Percentiles rank a stretch among this genome's conserved stretches.
Evolutionary conservation across 2,113 vertebrate species (phyloP).

Genomic region (Lichenostomus cassidix): DNA sequence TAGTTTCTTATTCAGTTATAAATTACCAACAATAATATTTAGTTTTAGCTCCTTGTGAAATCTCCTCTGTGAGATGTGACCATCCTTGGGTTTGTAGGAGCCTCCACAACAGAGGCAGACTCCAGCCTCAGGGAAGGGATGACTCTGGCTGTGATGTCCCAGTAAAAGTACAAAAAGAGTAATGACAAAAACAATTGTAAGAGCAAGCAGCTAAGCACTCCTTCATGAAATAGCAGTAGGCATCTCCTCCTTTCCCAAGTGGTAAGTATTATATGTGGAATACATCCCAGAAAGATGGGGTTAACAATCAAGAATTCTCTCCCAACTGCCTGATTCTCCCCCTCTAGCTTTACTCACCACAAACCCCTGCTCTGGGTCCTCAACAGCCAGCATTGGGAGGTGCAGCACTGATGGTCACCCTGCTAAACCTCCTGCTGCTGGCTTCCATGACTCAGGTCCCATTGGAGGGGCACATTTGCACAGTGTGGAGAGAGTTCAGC

Average conservation of each 20-base stretch:
- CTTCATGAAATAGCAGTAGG: background rate
- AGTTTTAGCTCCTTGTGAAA: background rate
- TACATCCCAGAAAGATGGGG: background rate
- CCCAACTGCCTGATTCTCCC: background rate
- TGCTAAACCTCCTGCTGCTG: background rate
- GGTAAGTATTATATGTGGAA: background rate
- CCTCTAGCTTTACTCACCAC: background rate
- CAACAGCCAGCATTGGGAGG: background rate
- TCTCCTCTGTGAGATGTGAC: background rate
- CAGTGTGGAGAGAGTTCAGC: background rate
- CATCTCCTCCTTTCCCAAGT: background rate
- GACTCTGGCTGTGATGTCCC: background rate
- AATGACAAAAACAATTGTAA: background rate
- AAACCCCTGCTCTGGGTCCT: background rate
- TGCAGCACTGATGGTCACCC: background rate
- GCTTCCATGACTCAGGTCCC: background rate
- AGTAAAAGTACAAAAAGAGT: background rate
- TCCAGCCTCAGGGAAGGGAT: accelerated
- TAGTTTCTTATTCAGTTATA: background rate
- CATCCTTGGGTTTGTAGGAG: background rate
- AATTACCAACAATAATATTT: background rate
- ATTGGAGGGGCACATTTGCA: background rate
- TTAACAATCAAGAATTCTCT: background rate
- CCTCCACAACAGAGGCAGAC: background rate
- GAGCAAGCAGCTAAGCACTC: background rate